Percentiles rank a stretch among this genome's conserved stretches.
Evolutionary conservation across 92 coral and sea anemone genomes (phyloP).

Genomic region (Ricordea florida): DNA sequence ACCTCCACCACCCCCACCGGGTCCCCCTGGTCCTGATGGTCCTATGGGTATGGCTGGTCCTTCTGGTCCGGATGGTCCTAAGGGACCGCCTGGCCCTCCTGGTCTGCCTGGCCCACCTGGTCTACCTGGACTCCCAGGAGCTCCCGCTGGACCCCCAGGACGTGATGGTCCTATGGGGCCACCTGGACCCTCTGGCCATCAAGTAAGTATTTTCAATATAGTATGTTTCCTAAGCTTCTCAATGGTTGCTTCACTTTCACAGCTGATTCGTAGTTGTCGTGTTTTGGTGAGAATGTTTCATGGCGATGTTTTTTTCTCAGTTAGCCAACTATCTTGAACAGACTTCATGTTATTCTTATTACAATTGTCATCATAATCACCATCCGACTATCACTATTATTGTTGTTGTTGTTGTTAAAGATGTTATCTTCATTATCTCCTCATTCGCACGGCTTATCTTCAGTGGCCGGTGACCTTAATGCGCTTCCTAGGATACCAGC

Average conservation of each 20-base stretch:
- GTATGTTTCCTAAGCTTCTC: too few species aligned
- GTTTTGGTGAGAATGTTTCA: neutral
- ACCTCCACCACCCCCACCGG: conserved; percentile 99
- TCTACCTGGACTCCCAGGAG: conserved; percentile 96
- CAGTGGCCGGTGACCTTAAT: too few species aligned
- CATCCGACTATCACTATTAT: too few species aligned
- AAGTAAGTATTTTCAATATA: conserved; percentile 11
- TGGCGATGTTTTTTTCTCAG: too few species aligned
- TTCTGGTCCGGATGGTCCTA: conserved; percentile 97
- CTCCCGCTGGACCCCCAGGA: conserved; percentile 97
- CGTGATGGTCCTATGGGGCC: conserved; percentile 99
- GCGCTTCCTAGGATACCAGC: too few species aligned
- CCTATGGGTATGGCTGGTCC: conserved; percentile 99
- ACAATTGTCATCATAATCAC: too few species aligned
- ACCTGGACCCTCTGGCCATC: conserved; percentile 97
- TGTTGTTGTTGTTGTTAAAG: too few species aligned
- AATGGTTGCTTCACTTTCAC: too few species aligned
- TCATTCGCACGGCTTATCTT: too few species aligned
- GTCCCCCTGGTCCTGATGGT: conserved; percentile 99
- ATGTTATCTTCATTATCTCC: too few species aligned
- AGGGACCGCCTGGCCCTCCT: conserved; percentile 99
- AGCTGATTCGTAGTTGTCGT: neutral
- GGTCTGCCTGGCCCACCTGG: conserved; percentile 98
- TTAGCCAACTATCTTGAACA: too few species aligned
- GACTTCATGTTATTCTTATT: too few species aligned